phyloP scores from a whole-genome alignment of 2,888 invertebrate genomes.

The Cryptosula pallasiana region DNA sequence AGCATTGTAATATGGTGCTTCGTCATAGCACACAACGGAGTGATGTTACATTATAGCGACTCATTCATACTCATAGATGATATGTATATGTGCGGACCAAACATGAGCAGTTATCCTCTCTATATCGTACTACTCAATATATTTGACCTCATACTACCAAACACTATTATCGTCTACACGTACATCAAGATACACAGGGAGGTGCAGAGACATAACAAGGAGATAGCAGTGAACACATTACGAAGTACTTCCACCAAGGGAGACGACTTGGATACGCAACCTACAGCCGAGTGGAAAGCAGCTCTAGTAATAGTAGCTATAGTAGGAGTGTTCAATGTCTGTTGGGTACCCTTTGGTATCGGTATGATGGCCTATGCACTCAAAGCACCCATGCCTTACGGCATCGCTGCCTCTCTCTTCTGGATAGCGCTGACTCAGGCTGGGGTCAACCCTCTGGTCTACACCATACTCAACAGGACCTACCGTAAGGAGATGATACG shows the following conservation, averaged over 20 bases:
- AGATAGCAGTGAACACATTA: constrained; percentile 6
- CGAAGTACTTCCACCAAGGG: constrained; percentile 6
- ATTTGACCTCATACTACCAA: constrained; percentile 22
- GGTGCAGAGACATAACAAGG: constrained; percentile 23
- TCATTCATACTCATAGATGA: not conserved
- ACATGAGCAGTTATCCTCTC: constrained; percentile 7
- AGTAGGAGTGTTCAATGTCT: constrained; percentile 23
- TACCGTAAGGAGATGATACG: constrained; percentile 16
- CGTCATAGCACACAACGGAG: not conserved
- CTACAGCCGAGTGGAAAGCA: constrained; percentile 12
- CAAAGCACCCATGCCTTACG: constrained; percentile 17
- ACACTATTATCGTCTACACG: constrained; percentile 16
- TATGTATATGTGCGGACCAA: constrained; percentile 23
- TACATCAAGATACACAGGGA: constrained; percentile 19
- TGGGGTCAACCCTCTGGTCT: constrained; percentile 19
- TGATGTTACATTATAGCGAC: constrained; percentile 14
- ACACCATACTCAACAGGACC: constrained; percentile 23
- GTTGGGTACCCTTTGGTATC: constrained; percentile 22
- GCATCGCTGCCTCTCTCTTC: constrained; percentile 10
- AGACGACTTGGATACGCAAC: constrained; percentile 8
- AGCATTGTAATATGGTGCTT: constrained; percentile 11
- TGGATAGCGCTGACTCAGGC: constrained; percentile 23
- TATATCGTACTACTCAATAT: constrained; percentile 16
- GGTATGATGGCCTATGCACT: constrained; percentile 18
- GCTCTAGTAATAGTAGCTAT: constrained; percentile 22